Percentiles rank a stretch among this genome's conserved stretches.
Conservation (phyloP, 2,113 vertebrate genomes). For the Clarias magur region DNA sequence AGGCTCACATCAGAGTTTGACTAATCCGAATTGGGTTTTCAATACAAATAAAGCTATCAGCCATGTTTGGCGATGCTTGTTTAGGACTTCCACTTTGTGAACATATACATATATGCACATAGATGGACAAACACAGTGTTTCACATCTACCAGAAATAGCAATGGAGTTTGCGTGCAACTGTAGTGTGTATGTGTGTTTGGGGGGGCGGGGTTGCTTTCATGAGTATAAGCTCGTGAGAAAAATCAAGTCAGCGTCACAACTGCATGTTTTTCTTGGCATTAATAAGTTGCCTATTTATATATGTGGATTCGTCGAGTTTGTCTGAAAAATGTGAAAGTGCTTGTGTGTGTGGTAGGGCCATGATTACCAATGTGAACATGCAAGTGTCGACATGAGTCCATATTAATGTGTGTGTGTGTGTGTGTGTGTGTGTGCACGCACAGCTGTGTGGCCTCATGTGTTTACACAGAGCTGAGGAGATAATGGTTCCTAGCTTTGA, state of each 20-base stretch:
- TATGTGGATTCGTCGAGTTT: not conserved
- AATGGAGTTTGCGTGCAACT: conserved; percentile 23
- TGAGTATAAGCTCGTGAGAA: conserved; percentile 30
- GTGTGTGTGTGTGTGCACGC: conserved; percentile 1
- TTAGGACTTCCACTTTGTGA: conserved; percentile 58
- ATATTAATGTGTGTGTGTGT: not conserved
- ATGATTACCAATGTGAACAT: not conserved
- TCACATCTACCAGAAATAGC: conserved; percentile 22
- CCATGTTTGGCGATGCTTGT: conserved; percentile 19
- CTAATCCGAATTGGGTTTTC: conserved; percentile 64
- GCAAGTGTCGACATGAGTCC: conserved; percentile 20
- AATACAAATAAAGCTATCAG: not conserved
- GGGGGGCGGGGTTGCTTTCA: not conserved
- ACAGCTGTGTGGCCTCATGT: conserved; percentile 33
- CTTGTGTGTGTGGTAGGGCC: conserved; percentile 6
- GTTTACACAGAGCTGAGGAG: conserved; percentile 58
- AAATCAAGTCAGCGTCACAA: conserved; percentile 30
- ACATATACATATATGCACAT: conserved; percentile 61
- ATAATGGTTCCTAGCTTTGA: conserved; percentile 58
- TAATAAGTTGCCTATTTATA: conserved; percentile 16
- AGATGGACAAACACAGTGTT: conserved; percentile 1
- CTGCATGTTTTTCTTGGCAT: conserved; percentile 38
- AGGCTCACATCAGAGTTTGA: conserved; percentile 83
- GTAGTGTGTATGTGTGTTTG: not conserved
- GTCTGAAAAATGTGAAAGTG: conserved; percentile 26